phyloP scores from a whole-genome alignment of 2,888 invertebrate genomes.

The Tiphia femorata region DNA sequence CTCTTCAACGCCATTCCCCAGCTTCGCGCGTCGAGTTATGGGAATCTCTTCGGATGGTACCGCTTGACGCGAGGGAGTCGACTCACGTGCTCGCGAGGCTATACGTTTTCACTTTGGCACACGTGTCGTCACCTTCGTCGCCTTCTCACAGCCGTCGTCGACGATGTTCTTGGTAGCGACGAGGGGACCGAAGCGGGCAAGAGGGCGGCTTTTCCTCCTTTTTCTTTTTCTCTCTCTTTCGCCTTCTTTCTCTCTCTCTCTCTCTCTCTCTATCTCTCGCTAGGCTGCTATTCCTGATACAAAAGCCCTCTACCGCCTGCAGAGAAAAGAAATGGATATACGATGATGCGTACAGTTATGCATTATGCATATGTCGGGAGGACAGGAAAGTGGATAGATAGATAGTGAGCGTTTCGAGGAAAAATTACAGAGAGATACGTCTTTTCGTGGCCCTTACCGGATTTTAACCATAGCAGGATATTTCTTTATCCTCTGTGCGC shows the following conservation, averaged over 20 bases:
- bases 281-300: conserved; percentile 52
- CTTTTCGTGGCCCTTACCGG: too few species aligned
- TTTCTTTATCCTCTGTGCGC: background rate
- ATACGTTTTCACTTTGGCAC: conserved; percentile 69
- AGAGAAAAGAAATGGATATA: conserved; percentile 64
- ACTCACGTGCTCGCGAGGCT: conserved; percentile 58
- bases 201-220: background rate
- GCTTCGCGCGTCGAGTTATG: conserved; percentile 58
- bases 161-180: conserved; percentile 35
- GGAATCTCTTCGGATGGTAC: conserved; percentile 55
- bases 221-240: conserved; percentile 12
- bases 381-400: conserved; percentile 11
- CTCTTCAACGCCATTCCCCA: conserved; percentile 25
- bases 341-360: conserved; percentile 66
- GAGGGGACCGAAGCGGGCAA: conserved; percentile 15
- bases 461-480: too few species aligned
- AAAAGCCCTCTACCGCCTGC: conserved; percentile 46
- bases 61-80: conserved; percentile 40
- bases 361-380: conserved; percentile 62
- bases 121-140: conserved; percentile 63
- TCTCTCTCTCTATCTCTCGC: conserved; percentile 19
- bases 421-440: too few species aligned
- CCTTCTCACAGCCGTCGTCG: conserved; percentile 49
- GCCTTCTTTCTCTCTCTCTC: conserved; percentile 10
- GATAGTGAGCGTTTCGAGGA: too few species aligned